Conservation (phyloP, 2,888 invertebrate species). For the Coenonympha arcania region DNA sequence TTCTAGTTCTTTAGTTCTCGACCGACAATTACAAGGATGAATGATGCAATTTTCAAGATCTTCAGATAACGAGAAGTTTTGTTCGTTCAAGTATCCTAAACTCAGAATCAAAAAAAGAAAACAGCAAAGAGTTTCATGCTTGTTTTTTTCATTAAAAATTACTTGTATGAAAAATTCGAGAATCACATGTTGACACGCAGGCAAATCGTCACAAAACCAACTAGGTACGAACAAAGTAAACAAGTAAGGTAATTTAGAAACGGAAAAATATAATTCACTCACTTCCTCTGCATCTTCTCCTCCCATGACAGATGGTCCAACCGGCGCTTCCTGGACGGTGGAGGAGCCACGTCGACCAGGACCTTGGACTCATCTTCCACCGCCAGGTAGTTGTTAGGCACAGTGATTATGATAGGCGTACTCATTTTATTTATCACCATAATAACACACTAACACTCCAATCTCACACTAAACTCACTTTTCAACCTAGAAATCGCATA, state of each 20-base stretch:
- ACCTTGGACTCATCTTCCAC: slow-evolving; percentile 53
- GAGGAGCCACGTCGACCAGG: slow-evolving; percentile 46
- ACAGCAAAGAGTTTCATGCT: too few relatives aligned
- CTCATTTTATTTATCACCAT: slow-evolving; percentile 45
- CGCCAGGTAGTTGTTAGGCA: slow-evolving; percentile 65
- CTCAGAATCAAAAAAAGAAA: too few relatives aligned
- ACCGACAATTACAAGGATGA: too few relatives aligned
- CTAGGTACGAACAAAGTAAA: slow-evolving; percentile 9
- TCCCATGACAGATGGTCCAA: slow-evolving; percentile 89
- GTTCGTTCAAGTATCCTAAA: too few relatives aligned
- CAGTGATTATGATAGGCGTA: slow-evolving; percentile 69
- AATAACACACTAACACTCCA: slow-evolving; percentile 32
- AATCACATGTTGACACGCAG: slow-evolving; percentile 14
- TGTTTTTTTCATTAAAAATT: too few relatives aligned
- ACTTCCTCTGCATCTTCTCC: slow-evolving; percentile 91
- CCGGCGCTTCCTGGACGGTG: slow-evolving; percentile 77
- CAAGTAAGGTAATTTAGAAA: too few relatives aligned
- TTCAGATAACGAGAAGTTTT: too few relatives aligned
- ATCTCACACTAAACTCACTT: slow-evolving; percentile 22
- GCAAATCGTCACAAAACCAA: slow-evolving; percentile 3
- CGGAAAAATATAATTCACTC: too few relatives aligned
- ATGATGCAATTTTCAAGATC: too few relatives aligned
- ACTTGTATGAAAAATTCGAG: neutral
- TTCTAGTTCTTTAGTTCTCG: too few relatives aligned
- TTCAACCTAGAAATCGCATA: slow-evolving; percentile 44